phyloP scores from a whole-genome alignment of 2,888 invertebrate genomes.

The Ormyrus thymus region DNA sequence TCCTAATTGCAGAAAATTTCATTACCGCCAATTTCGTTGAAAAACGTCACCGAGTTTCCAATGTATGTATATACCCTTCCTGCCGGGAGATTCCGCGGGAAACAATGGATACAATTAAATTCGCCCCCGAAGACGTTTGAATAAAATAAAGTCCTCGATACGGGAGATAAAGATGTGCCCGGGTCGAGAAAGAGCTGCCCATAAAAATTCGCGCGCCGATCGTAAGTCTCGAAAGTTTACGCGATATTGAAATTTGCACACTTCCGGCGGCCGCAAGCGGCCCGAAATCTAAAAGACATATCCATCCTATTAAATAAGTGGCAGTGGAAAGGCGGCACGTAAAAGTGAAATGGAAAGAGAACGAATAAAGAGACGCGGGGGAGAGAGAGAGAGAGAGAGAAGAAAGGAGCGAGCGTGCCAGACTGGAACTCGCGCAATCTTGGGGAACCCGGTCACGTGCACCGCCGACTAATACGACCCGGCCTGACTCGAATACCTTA shows the following conservation, averaged over 20 bases:
- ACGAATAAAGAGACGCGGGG: conserved; percentile 11
- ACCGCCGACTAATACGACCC: conserved; percentile 52
- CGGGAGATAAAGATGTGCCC: no score
- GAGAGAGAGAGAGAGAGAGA: neutral
- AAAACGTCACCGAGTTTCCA: no score
- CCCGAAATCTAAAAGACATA: conserved; percentile 14
- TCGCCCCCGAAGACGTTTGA: no score
- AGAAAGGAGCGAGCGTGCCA: neutral
- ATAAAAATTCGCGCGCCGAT: neutral
- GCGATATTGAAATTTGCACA: conserved; percentile 21
- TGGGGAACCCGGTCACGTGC: conserved; percentile 54
- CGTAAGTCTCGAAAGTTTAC: neutral
- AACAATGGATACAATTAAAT: no score
- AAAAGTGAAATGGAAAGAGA: conserved; percentile 38
- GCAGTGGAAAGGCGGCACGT: conserved; percentile 1
- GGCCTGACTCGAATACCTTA: conserved; percentile 54
- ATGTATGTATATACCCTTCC: no score
- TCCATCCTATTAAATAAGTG: conserved; percentile 30
- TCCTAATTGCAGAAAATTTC: no score
- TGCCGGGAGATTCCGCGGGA: no score
- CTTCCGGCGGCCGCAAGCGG: no score
- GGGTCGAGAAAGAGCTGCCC: no score
- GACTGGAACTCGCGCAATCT: conserved; percentile 49
- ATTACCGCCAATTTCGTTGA: no score
- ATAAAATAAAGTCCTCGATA: neutral